These are phyloP conservation scores for Periophthalmus modestus DNA, from an alignment of 2,113 vertebrate genomes.

Conservation along the genomic window DNA sequence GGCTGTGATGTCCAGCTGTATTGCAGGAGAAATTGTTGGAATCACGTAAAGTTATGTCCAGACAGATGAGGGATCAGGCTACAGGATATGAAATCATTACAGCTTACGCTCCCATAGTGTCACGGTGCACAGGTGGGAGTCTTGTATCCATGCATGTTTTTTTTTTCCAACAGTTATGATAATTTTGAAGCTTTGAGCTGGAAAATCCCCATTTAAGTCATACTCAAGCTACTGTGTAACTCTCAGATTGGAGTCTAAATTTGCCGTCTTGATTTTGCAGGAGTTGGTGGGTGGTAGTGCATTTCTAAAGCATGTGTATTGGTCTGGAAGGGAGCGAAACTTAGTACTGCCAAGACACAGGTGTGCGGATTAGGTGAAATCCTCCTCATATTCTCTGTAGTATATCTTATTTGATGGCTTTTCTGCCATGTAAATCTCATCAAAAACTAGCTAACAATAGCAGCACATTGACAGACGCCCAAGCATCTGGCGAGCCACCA, in stretches of 20 bases:
- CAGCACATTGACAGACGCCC: constrained; percentile 66
- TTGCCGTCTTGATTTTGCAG: constrained; percentile 40
- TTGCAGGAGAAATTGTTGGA: background rate
- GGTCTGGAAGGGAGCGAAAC: constrained; percentile 53
- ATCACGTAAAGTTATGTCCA: background rate
- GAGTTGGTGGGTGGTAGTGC: constrained; percentile 42
- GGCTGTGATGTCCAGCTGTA: background rate
- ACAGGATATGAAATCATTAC: background rate
- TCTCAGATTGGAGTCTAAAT: constrained; percentile 31
- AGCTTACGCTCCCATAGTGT: constrained; percentile 11
- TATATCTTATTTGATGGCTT: constrained; percentile 74
- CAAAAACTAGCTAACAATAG: constrained; percentile 77
- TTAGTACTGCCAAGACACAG: constrained; percentile 61
- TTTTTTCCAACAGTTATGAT: constrained; percentile 51
- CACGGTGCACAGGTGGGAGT: constrained; percentile 6
- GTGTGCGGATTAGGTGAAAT: constrained; percentile 72
- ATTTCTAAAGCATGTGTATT: constrained; percentile 26
- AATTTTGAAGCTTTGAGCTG: constrained; percentile 57
- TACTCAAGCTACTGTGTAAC: constrained; percentile 62
- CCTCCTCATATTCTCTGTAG: constrained; percentile 61
- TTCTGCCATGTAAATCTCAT: constrained; percentile 76
- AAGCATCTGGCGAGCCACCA: constrained; percentile 72
- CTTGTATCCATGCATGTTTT: constrained; percentile 32
- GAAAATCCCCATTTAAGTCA: constrained; percentile 53
- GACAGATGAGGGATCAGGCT: background rate